Conservation (phyloP, 1,140 invertebrate genomes). For the Plectus sambesii region DNA sequence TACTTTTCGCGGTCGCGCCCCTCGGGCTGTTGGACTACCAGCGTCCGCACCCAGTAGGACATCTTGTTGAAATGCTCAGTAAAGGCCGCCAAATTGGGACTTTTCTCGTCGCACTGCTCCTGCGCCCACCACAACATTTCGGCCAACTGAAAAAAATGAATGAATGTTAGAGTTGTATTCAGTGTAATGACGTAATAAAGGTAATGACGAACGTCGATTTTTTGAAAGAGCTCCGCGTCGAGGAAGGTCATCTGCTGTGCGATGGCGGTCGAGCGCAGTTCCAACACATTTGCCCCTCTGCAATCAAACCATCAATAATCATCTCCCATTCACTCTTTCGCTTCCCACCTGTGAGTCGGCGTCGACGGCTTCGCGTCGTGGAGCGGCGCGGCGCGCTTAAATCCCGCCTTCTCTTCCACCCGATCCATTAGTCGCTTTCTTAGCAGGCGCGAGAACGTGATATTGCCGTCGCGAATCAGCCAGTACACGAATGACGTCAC, state of each 20-base stretch:
- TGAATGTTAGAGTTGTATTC: slow-evolving; percentile 7
- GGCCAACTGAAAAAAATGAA: slow-evolving; percentile 52
- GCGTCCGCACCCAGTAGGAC: slow-evolving; percentile 85
- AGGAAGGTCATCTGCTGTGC: slow-evolving; percentile 97
- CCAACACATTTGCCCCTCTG: slow-evolving; percentile 21
- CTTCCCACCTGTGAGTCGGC: too few relatives aligned
- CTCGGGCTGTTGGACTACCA: slow-evolving; percentile 66
- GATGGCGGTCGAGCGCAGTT: slow-evolving; percentile 27
- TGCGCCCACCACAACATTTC: slow-evolving; percentile 92
- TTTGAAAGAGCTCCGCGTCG: slow-evolving; percentile 85
- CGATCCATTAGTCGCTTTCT: slow-evolving; percentile 26
- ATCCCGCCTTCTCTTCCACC: slow-evolving; percentile 23
- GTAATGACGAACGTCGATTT: slow-evolving; percentile 65
- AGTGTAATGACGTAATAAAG: slow-evolving; percentile 11
- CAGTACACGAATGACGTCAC: slow-evolving; percentile 36
- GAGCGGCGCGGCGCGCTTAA: slow-evolving; percentile 4
- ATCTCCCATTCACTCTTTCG: too few relatives aligned
- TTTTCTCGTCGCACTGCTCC: slow-evolving; percentile 88
- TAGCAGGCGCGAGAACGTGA: slow-evolving; percentile 30
- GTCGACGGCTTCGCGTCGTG: too few relatives aligned
- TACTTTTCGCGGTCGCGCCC: slow-evolving; percentile 88
- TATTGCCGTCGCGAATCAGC: slow-evolving; percentile 29
- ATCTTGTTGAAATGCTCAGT: slow-evolving; percentile 99
- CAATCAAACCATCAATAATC: too few relatives aligned
- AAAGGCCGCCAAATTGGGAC: slow-evolving; percentile 87